Conservation (phyloP, 2,888 invertebrate species). For the Lissonota sp. region DNA sequence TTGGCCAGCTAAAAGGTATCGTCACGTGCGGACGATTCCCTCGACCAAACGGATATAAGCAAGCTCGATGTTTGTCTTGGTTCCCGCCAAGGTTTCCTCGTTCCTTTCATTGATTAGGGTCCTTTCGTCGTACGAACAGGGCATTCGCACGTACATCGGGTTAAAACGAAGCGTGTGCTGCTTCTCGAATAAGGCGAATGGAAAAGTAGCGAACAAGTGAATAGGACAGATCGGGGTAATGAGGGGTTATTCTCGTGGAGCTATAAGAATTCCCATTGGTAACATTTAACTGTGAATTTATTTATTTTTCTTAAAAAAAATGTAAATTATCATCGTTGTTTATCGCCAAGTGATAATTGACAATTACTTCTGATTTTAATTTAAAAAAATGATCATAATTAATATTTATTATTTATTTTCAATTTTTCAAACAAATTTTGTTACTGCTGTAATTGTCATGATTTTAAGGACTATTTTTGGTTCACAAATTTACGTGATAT, state of each 20-base stretch:
- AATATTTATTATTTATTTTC: no score
- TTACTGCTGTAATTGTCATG: no score
- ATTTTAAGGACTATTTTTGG: no score
- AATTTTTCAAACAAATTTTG: no score
- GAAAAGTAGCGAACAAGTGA: slow-evolving; percentile 32
- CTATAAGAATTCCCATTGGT: no score
- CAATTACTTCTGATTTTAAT: no score
- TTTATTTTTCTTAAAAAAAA: no score
- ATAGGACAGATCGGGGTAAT: background rate
- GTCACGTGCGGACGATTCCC: slow-evolving; percentile 64
- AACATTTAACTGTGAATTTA: no score
- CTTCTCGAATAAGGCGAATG: background rate
- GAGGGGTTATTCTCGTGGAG: background rate
- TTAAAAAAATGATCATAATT: no score
- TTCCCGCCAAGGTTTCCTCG: slow-evolving; percentile 38
- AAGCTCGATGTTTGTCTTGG: slow-evolving; percentile 51
- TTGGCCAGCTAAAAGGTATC: slow-evolving; percentile 51
- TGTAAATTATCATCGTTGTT: no score
- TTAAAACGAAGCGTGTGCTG: slow-evolving; percentile 40
- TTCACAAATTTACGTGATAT: no score
- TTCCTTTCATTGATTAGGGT: slow-evolving; percentile 63
- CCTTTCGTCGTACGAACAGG: slow-evolving; percentile 38
- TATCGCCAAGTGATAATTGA: no score
- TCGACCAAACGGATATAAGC: slow-evolving; percentile 25
- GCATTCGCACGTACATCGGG: slow-evolving; percentile 59